Evolutionary conservation across 1,140 invertebrate genomes (phyloP).

Genomic region (Hestina assimilis): DNA sequence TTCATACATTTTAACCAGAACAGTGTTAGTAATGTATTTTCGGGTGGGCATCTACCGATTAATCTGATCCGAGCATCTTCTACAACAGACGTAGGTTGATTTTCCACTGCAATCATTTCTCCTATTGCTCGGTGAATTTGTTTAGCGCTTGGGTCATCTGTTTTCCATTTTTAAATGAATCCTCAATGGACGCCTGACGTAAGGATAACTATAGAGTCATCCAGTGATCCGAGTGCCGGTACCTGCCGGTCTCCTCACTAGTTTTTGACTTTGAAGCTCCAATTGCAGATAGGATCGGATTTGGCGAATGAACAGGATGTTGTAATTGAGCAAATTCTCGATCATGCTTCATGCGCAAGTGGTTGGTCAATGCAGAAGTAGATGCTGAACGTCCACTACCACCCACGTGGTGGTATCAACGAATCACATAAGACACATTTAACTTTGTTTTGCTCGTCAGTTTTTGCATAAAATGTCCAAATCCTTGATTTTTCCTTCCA

Average conservation of each 20-base stretch:
- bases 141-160: not conserved
- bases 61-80: not conserved
- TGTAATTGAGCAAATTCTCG: no score
- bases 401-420: not conserved
- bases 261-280: not conserved
- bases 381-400: not conserved
- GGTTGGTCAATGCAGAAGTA: not conserved
- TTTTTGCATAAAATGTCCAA: not conserved
- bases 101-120: not conserved
- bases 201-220: not conserved
- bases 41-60: not conserved
- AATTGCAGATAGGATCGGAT: not conserved
- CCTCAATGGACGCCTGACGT: not conserved
- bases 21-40: not conserved
- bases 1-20: not conserved
- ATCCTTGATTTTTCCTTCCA: not conserved
- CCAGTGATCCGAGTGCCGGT: no score
- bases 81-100: not conserved
- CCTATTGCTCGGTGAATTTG: not conserved
- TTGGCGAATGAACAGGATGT: not conserved
- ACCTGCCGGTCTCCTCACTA: not conserved
- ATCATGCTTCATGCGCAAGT: no score
- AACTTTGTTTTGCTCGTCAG: not conserved
- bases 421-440: not conserved
- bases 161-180: not conserved